These are phyloP conservation scores for Vicugna pacos DNA, from an alignment of 2,113 vertebrate species.

Conservation along the genomic window DNA sequence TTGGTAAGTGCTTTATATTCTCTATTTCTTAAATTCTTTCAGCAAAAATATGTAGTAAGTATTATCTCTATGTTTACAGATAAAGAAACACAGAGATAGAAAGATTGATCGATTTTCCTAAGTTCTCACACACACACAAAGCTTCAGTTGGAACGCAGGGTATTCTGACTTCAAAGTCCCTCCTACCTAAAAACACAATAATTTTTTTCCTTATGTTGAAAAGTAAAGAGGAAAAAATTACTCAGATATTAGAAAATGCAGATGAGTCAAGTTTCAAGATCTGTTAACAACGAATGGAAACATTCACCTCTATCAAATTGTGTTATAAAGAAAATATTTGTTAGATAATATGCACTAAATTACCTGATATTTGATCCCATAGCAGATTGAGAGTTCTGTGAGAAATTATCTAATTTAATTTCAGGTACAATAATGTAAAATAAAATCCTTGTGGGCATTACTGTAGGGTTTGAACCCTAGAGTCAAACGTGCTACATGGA, in stretches of 20 bases:
- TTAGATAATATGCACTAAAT: neutral
- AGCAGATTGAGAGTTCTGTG: neutral
- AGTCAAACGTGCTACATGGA: neutral
- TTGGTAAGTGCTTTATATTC: neutral
- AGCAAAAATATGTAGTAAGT: neutral
- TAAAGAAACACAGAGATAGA: neutral
- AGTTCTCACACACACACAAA: neutral
- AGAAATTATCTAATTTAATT: neutral
- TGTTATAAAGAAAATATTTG: neutral
- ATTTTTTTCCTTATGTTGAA: neutral
- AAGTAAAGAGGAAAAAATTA: neutral
- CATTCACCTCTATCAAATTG: neutral
- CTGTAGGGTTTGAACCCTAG: neutral
- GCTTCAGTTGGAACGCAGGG: neutral
- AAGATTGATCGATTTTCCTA: neutral
- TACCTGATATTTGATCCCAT: neutral
- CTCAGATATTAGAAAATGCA: neutral
- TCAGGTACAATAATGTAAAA: neutral
- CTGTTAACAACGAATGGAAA: neutral
- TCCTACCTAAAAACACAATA: neutral
- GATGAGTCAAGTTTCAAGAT: neutral
- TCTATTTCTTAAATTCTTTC: neutral
- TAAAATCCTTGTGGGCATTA: neutral
- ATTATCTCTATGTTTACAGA: neutral
- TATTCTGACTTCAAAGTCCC: neutral